Evolutionary conservation across 1,140 invertebrate species (phyloP), one percentile per base, ranked within the genome.

Genomic region (Lepidotrigona ventralis): DNA sequence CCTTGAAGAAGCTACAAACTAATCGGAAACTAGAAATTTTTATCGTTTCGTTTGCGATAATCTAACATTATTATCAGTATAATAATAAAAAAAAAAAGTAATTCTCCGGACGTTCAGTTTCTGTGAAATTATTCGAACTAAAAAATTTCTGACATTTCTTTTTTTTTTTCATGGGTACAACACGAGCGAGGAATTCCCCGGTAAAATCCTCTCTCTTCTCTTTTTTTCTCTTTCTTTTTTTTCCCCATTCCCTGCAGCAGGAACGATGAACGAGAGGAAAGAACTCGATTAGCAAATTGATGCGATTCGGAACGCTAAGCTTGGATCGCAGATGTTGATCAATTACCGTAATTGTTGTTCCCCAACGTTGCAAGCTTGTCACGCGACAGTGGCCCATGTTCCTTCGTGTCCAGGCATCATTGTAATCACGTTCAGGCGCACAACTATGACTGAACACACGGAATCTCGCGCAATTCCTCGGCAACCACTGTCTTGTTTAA

Each of bases 231-330:
- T 60, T 60, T 23, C 23, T 21, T 56, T 56, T 68, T 68, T 75
- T 80, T 81, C n/a, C n/a, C n/a, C 26, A n/a, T 71, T 60, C 51
- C 46, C 17, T 12, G 33, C 60, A 23, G 5, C 21, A 19, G 9
- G 29, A 76, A 21, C 69, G n/a, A 74, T 6, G 58, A 53, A 53
- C 46, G n/a, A 19, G 69, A 75, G 33, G 33, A 23, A 53, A 54
- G 51, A 53, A 73, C 72, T 86, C 79, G 86, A 89, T 89, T 86
- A 88, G 87, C 64, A 79, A 89, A 89, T 84, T 86, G 81, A 88
- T 71, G 68, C 46, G 74, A 51, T 66, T 74, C 58, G 26, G 60
- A 81, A 66, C 64, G 69, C 17, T 76, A 14, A 56, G 51, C 69
- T 84, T 84, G 72, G 85, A 84, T 80, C 81, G 71, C 39, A 77